These are phyloP conservation scores for Auanema sp. DNA, from an alignment of 2,888 invertebrate genomes.

Conservation along the genomic window DNA sequence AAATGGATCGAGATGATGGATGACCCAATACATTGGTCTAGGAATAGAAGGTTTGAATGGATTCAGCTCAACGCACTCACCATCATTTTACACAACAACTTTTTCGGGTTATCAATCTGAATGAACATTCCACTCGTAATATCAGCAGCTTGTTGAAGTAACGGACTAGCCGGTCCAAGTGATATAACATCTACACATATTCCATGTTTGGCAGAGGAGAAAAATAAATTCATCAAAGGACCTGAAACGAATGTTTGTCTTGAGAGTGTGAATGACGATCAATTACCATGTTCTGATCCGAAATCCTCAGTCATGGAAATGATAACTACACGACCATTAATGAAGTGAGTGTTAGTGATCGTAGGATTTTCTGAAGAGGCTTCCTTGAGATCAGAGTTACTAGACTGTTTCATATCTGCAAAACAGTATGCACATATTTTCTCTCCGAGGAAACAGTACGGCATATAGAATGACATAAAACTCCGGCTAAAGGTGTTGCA, in stretches of 20 bases:
- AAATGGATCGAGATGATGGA: slow-evolving; percentile 22
- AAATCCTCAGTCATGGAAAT: slow-evolving; percentile 33
- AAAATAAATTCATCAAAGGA: slow-evolving; percentile 44
- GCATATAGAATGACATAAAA: slow-evolving; percentile 40
- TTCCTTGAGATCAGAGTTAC: slow-evolving; percentile 5
- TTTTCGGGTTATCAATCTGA: slow-evolving; percentile 18
- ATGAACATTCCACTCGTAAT: slow-evolving; percentile 43
- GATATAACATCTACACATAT: slow-evolving; percentile 43
- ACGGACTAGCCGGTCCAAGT: slow-evolving; percentile 33
- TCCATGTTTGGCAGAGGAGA: slow-evolving; percentile 40
- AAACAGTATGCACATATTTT: too few relatives aligned
- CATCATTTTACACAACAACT: slow-evolving; percentile 26
- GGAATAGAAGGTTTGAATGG: slow-evolving; percentile 10
- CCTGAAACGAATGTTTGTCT: slow-evolving; percentile 16
- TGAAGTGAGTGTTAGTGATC: slow-evolving; percentile 5
- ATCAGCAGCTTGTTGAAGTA: slow-evolving; percentile 47
- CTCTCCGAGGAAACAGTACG: slow-evolving; percentile 30
- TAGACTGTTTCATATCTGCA: slow-evolving; percentile 13
- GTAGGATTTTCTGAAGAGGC: not conserved
- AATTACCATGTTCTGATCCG: slow-evolving; percentile 35
- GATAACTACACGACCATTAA: slow-evolving; percentile 30
- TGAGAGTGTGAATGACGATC: not conserved
- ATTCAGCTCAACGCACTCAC: slow-evolving; percentile 8
- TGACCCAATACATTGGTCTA: slow-evolving; percentile 30
- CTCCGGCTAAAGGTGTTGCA: slow-evolving; percentile 30